Evolutionary conservation across 2,797 vertebrate species (phyloP).

Genomic region (Anolis apletophallus): DNA sequence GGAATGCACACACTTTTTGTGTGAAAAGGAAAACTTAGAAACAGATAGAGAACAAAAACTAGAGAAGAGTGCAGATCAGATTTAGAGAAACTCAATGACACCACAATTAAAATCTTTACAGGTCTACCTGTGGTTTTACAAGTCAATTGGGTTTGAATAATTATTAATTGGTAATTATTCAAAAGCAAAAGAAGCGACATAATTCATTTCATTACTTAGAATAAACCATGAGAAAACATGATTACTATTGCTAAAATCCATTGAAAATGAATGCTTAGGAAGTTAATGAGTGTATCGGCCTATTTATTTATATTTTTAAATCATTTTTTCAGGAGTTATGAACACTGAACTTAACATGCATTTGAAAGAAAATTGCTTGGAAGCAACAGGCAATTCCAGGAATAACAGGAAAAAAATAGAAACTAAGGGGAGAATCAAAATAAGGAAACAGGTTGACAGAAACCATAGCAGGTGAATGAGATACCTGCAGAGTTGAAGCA

Average conservation of each 20-base stretch:
- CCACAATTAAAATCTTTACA: background rate
- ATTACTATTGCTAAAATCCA: background rate
- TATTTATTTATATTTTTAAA: background rate
- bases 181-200: background rate
- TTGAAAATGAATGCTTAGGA: conserved; percentile 5
- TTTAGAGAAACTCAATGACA: background rate
- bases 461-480: background rate
- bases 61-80: background rate
- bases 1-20: background rate
- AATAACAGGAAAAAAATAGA: background rate
- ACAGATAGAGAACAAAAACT: background rate
- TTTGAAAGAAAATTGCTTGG: conserved; percentile 1
- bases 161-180: background rate
- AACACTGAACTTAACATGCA: background rate
- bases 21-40: background rate
- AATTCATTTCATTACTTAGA: background rate
- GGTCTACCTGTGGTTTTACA: background rate
- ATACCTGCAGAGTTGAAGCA: background rate
- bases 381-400: background rate
- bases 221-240: background rate
- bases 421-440: background rate
- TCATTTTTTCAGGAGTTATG: background rate
- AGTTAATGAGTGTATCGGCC: background rate
- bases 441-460: background rate
- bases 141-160: background rate